A percentile compares a stretch with the other conserved stretches of the same genome.
Conservation (phyloP, 2,888 invertebrate genomes). For the Drosophila ustulata region DNA sequence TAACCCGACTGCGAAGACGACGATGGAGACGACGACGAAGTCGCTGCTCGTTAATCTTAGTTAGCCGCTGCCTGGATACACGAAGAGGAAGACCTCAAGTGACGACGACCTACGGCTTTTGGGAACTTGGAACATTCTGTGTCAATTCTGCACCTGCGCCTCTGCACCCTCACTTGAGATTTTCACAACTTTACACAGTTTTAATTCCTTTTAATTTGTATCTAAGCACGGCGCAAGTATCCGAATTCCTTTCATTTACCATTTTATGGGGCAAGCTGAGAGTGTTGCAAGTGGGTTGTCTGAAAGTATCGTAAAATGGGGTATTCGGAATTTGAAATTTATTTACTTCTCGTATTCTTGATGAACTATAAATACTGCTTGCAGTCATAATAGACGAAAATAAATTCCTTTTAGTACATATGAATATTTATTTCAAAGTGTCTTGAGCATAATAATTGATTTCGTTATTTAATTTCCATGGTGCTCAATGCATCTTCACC, state of each 20-base stretch:
- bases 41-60: constrained; percentile 55
- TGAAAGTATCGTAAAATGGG: neutral
- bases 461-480: constrained; percentile 49
- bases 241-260: constrained; percentile 21
- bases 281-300: neutral
- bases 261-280: constrained; percentile 6
- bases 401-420: neutral
- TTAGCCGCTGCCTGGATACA: constrained; percentile 45
- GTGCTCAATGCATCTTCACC: constrained; percentile 12
- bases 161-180: constrained; percentile 38
- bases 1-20: constrained; percentile 35
- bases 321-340: neutral
- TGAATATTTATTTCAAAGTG: too few relatives aligned
- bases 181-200: constrained; percentile 55
- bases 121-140: neutral
- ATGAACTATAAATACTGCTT: neutral
- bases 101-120: neutral
- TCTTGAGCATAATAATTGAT: too few relatives aligned
- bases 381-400: neutral
- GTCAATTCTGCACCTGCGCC: neutral
- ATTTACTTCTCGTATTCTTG: neutral
- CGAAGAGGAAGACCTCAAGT: constrained; percentile 24
- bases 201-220: constrained; percentile 68
- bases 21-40: too few relatives aligned
- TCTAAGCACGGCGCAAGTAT: neutral